Percentiles rank a stretch among this genome's conserved stretches.
phyloP scores from a whole-genome alignment of 1,140 invertebrate species.

The Drosophila pseudoananassae region DNA sequence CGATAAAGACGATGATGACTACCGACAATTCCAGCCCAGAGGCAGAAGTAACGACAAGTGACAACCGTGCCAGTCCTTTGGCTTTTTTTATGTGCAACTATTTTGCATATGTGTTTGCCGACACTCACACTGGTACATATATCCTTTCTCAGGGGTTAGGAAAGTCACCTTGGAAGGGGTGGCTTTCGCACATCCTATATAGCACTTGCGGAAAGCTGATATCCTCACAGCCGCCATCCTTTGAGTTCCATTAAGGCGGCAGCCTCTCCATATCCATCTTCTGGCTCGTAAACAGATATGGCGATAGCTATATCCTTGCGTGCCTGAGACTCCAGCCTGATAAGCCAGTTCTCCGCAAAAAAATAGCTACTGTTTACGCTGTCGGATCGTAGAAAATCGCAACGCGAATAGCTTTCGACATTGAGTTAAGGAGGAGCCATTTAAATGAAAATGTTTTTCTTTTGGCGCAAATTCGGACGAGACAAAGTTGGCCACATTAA shows the following conservation, averaged over 20 bases:
- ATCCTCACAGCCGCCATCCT: constrained; percentile 23
- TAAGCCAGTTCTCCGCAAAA: constrained; percentile 62
- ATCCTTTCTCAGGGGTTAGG: background rate
- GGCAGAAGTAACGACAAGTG: constrained; percentile 43
- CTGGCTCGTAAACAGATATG: constrained; percentile 70
- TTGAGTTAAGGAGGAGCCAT: constrained; percentile 38
- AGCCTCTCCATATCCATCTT: constrained; percentile 54
- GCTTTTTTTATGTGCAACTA: constrained; percentile 70
- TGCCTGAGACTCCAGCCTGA: constrained; percentile 39
- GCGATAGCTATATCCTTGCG: constrained; percentile 33
- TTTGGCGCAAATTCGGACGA: constrained; percentile 27
- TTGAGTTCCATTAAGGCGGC: constrained; percentile 54
- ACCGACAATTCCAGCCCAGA: constrained; percentile 27
- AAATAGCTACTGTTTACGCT: constrained; percentile 44
- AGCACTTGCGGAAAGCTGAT: constrained; percentile 43
- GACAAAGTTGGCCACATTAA: constrained; percentile 72
- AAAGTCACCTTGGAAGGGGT: background rate
- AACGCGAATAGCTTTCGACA: constrained; percentile 50
- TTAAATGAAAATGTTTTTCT: constrained; percentile 25
- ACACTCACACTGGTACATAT: background rate
- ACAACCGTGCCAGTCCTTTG: constrained; percentile 52
- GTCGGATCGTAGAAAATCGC: constrained; percentile 23
- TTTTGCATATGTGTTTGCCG: constrained; percentile 60
- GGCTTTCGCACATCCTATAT: constrained; percentile 29
- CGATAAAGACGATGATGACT: constrained; percentile 39